Evolutionary conservation across 2,888 invertebrate species (phyloP), one percentile per base, ranked within the genome.

Genomic region (Drosophila kuntzei): DNA sequence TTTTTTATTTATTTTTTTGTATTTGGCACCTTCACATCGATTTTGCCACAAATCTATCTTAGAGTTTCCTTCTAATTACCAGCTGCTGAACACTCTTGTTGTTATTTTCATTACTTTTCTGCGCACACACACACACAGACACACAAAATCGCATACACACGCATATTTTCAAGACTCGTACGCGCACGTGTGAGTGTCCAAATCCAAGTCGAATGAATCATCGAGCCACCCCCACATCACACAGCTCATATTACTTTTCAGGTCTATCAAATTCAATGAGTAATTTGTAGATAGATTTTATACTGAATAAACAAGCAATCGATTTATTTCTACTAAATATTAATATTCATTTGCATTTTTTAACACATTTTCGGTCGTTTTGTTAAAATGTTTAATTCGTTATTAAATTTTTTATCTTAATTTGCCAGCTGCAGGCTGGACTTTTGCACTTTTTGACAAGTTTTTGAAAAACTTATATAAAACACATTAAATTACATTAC

Each of bases 121-220:
- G 39, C 25, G 25, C 41, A 49, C 44, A 47, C 47, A 63, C 58
- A 54, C 71, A 64, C 54, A 59, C 8, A 20, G 11, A 37, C 20
- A 16, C 16, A 43, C 25, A 55, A 25, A 27, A 37, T 41, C 22
- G 11, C 25, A 46, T 11, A 37, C 22, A 37, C 25, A 18, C 12
- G 11, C 27, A 58, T 14, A 32, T 6, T 20, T 47, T 6, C 9
- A 16, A 16, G 44, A 46, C 27, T 25, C 11, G 16, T 14, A 27
- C 43, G 44, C 36, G 22, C 60, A 61, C 53, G 47, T 59, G 32
- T 59, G 55, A 51, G 44, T 57, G 75, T 49, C 67, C 64, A 62
- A 57, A 71, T 49, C 67, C 64, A 62, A 57, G 47, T 66, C 58
- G 85, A n/a, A 87, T 82, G 82, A 82, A 84, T 82, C 82, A 82